phyloP scores from a whole-genome alignment of 2,113 vertebrate genomes.

The Odocoileus virginianus region DNA sequence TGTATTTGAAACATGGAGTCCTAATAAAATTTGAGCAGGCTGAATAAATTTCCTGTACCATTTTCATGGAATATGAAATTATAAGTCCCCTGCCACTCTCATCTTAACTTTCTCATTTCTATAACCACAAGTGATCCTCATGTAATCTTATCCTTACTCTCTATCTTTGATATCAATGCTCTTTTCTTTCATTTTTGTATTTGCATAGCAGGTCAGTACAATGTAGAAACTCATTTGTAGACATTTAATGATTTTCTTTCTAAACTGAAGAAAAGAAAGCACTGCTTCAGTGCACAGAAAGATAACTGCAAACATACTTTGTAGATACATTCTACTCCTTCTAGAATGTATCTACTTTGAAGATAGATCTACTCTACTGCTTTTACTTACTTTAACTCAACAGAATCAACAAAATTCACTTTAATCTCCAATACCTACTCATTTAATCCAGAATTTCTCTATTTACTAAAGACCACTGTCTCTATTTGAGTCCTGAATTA shows the following conservation, averaged over 20 bases:
- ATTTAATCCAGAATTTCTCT: background rate
- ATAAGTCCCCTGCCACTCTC: background rate
- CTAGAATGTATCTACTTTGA: background rate
- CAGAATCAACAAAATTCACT: background rate
- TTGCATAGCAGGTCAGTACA: background rate
- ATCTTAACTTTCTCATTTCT: background rate
- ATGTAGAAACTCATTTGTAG: background rate
- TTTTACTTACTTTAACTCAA: background rate
- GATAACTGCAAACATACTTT: background rate
- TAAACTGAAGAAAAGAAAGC: background rate
- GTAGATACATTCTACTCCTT: background rate
- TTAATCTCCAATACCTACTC: background rate
- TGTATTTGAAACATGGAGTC: background rate
- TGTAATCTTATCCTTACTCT: background rate
- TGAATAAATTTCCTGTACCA: background rate
- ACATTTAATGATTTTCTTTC: background rate
- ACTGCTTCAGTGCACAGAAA: background rate
- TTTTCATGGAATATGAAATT: background rate
- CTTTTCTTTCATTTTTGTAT: background rate
- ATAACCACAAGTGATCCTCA: background rate
- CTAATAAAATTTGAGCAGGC: background rate
- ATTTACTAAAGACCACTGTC: background rate
- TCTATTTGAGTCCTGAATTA: background rate
- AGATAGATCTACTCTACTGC: background rate
- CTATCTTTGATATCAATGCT: background rate